These are phyloP conservation scores for Timandra comae DNA, from an alignment of 2,888 invertebrate genomes.

Conservation along the genomic window DNA sequence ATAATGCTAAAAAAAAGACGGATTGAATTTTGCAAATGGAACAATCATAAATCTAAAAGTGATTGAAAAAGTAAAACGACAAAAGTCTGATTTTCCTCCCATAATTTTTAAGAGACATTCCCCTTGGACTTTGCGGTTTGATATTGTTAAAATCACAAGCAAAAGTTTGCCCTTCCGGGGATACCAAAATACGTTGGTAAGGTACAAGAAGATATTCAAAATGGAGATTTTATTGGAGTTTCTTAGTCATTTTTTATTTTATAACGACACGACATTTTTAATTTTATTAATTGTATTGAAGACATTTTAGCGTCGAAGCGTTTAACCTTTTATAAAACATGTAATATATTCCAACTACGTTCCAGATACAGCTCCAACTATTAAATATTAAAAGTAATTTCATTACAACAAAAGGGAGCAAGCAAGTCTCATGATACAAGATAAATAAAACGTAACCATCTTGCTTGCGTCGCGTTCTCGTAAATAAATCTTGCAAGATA, in stretches of 20 bases:
- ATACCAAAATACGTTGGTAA: constrained; percentile 17
- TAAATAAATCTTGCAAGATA: constrained; percentile 68
- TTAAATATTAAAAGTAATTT: constrained; percentile 1
- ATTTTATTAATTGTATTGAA: neutral
- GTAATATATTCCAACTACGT: neutral
- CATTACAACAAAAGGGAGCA: constrained; percentile 4
- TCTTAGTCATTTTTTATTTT: no score
- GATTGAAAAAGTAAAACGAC: constrained; percentile 23
- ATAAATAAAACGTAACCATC: constrained; percentile 29
- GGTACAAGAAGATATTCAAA: constrained; percentile 10
- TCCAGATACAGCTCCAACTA: neutral
- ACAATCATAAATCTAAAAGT: constrained; percentile 8
- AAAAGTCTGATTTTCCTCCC: constrained; percentile 34
- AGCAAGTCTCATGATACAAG: constrained; percentile 16
- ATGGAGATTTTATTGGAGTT: constrained; percentile 1
- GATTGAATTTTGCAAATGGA: neutral
- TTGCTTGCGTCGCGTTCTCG: constrained; percentile 32
- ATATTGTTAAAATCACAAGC: constrained; percentile 38
- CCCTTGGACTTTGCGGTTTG: constrained; percentile 38
- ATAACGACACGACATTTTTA: no score
- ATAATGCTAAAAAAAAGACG: constrained; percentile 2
- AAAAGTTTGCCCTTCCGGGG: constrained; percentile 31
- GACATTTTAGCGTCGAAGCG: neutral
- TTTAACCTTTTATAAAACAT: neutral
- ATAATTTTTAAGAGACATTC: constrained; percentile 37